A percentile compares a stretch with the other conserved stretches of the same genome.
phyloP scores from a whole-genome alignment of 2,888 invertebrate genomes.

The Drosophila demipolita region DNA sequence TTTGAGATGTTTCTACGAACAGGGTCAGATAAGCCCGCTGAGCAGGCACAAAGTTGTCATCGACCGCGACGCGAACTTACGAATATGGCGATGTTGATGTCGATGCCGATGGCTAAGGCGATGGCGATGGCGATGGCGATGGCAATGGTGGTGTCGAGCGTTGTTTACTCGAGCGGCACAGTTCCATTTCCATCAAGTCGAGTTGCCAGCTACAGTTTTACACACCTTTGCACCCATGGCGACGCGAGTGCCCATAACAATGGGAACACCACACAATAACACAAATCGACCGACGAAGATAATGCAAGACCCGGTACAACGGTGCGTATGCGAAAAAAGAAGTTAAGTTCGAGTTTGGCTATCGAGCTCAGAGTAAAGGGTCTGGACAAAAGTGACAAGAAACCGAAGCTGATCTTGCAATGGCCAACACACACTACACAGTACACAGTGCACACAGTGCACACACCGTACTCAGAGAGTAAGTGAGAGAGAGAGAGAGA shows the following conservation, averaged over 20 bases:
- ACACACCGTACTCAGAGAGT: constrained; percentile 4
- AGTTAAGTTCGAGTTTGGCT: constrained; percentile 49
- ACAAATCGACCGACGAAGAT: constrained; percentile 17
- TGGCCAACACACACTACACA: constrained; percentile 45
- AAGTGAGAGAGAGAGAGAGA: background rate
- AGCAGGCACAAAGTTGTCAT: constrained; percentile 62
- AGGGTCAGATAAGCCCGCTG: constrained; percentile 56
- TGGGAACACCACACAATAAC: constrained; percentile 27
- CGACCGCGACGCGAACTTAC: constrained; percentile 54
- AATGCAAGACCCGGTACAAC: constrained; percentile 50
- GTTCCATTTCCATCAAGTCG: constrained; percentile 70
- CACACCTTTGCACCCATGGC: constrained; percentile 76
- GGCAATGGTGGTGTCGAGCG: constrained; percentile 50
- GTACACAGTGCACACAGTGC: constrained; percentile 16
- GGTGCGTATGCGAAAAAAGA: constrained; percentile 71
- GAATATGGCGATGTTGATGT: constrained; percentile 40
- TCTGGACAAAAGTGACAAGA: constrained; percentile 35
- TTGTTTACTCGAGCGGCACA: constrained; percentile 84
- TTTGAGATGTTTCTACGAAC: constrained; percentile 39
- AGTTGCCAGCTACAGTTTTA: constrained; percentile 73
- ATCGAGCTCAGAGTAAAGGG: constrained; percentile 53
- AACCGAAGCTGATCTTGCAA: constrained; percentile 62
- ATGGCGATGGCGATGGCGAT: constrained; percentile 20
- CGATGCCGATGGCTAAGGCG: constrained; percentile 24
- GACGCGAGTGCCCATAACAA: constrained; percentile 76